Percentiles rank a stretch among this genome's conserved stretches.
Conservation (phyloP, 2,888 invertebrate genomes). For the Tuberolachnus salignus region DNA sequence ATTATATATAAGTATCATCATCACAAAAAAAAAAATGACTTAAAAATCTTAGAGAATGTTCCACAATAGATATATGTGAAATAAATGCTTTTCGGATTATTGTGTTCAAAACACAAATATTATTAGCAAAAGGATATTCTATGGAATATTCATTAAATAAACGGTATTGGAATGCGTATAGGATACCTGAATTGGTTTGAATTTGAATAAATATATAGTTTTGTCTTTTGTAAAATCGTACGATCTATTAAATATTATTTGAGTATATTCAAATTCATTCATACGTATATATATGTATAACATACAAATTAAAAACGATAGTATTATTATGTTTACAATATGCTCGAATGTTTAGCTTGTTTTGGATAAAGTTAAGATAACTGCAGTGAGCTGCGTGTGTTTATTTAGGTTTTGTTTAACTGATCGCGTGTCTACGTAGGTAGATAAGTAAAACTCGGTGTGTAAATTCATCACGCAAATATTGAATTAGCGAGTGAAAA, state of each 20-base stretch:
- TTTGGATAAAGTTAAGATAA: slow-evolving; percentile 22
- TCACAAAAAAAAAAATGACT: too few relatives aligned
- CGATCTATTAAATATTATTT: not conserved
- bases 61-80: too few relatives aligned
- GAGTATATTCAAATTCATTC: too few relatives aligned
- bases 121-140: too few relatives aligned
- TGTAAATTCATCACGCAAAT: slow-evolving; percentile 35
- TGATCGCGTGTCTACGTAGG: slow-evolving; percentile 31
- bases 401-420: slow-evolving; percentile 9
- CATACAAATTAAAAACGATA: not conserved
- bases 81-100: too few relatives aligned
- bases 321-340: not conserved
- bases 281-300: too few relatives aligned
- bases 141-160: too few relatives aligned
- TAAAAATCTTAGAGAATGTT: too few relatives aligned
- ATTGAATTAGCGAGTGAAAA: slow-evolving; percentile 26
- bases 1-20: too few relatives aligned
- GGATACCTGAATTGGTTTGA: not conserved
- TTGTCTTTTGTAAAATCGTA: not conserved
- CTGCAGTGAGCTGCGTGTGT: not conserved
- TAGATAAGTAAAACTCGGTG: not conserved
- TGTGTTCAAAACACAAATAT: too few relatives aligned
- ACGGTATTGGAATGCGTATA: too few relatives aligned
- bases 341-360: slow-evolving; percentile 5
- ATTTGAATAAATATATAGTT: not conserved